Base-by-base conservation (phyloP, 2,113 vertebrate species). In the Osmerus mordax region DNA sequence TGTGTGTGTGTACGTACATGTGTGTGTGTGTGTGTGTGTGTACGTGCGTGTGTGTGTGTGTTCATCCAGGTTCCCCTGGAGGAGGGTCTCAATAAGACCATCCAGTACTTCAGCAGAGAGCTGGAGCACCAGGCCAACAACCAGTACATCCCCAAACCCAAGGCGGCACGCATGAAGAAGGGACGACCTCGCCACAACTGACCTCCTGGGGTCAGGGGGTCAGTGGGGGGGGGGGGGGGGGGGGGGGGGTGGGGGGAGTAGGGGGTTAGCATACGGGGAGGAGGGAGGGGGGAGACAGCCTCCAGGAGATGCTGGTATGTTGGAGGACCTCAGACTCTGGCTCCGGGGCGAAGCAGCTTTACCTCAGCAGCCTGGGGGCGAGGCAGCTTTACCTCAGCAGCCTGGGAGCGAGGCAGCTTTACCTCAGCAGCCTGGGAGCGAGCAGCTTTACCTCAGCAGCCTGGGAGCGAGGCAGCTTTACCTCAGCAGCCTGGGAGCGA, bases 141-240 rank as follows among this genome's bases (percentile, higher is more conserved):
- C 80, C 97, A 99, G 78, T 99, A 99, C 87, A 99, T 99, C 87
- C 97, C 97, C 81, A 99, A 99, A 88, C 96, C 97, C 18, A 99
- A 99, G 89, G 96, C 96, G 0, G 97, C 97, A 32, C 95, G 96
- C 78, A 97, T 97, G 89, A 99, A 98, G 87, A 99, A 97, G 87
- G 94, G 95, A 79, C 91, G 96, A 88, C 94, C 93, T 69, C 90
- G 95, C 87, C 96, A 97, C 87, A 95, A 90, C 91, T 93, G 90
- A 91, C 13, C 23, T 23, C 23, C 23, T 2, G 23, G 23, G 23
- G 23, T 23, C 23, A 23, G 23, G 1, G 21, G 21, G 21, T 23
- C 21, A 23, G 21, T 23, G 21, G 32, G 32, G 32, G 2, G 32
- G 32, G 32, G 32, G 36, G 36, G 36, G 0, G 36, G 5, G 7